phyloP scores from a whole-genome alignment of 2,797 vertebrate species.

The Squalus acanthias region DNA sequence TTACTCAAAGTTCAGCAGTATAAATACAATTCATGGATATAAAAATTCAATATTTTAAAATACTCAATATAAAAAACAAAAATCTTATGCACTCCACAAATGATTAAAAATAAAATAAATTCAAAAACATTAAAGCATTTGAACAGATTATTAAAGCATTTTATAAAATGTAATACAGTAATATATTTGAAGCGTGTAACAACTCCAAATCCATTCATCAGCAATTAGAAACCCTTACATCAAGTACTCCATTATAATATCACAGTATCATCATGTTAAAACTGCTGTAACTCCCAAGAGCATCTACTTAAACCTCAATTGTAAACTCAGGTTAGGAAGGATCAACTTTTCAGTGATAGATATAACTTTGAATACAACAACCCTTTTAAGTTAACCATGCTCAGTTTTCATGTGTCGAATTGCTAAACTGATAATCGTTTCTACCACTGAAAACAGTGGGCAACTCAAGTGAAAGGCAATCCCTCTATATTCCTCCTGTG shows the following conservation, averaged over 20 bases:
- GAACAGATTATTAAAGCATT: background rate
- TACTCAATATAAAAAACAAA: background rate
- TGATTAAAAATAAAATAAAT: background rate
- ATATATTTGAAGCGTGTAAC: background rate
- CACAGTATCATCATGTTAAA: background rate
- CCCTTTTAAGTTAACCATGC: constrained; percentile 45
- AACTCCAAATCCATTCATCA: constrained; percentile 24
- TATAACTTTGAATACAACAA: constrained; percentile 46
- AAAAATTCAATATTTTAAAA: background rate
- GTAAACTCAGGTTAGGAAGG: constrained; percentile 52
- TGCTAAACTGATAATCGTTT: constrained; percentile 48
- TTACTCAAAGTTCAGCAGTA: background rate
- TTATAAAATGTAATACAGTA: background rate
- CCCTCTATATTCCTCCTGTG: constrained; percentile 30
- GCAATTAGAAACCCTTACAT: background rate
- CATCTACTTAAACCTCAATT: constrained; percentile 28
- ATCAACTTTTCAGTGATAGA: constrained; percentile 54
- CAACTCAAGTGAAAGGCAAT: constrained; percentile 33
- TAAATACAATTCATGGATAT: background rate
- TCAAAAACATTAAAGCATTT: background rate
- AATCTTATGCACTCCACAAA: constrained; percentile 25
- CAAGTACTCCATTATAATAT: background rate
- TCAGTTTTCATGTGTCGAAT: constrained; percentile 33
- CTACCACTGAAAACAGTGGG: constrained; percentile 54
- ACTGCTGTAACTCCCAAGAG: background rate